Percentiles rank a stretch among this genome's conserved stretches.
These are phyloP conservation scores for Oryzias melastigma DNA, from an alignment of 2,113 vertebrate genomes.

Conservation along the genomic window DNA sequence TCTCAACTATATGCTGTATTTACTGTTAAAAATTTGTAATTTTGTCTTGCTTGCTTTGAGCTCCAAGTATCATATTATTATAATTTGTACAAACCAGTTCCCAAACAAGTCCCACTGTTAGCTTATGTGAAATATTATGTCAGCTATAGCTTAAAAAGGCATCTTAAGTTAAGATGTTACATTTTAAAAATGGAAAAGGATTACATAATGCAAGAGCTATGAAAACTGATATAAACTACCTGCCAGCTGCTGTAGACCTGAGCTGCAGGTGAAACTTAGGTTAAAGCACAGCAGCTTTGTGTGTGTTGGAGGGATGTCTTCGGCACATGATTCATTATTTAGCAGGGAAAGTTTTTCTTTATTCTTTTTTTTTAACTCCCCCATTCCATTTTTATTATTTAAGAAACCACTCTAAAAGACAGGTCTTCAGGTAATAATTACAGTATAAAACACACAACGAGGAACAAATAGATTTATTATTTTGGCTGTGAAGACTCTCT, in stretches of 20 bases:
- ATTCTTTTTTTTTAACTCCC: slow-evolving; percentile 3
- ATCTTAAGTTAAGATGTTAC: too few relatives aligned
- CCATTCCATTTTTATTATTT: slow-evolving; percentile 22
- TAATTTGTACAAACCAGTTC: too few relatives aligned
- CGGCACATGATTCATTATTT: slow-evolving; percentile 40
- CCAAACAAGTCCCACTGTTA: too few relatives aligned
- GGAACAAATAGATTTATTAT: slow-evolving; percentile 50
- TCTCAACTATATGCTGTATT: too few relatives aligned
- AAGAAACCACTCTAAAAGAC: slow-evolving; percentile 20
- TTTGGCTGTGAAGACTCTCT: slow-evolving; percentile 45
- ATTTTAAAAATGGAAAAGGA: too few relatives aligned
- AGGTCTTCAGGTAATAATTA: slow-evolving; percentile 26
- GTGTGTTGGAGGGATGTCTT: not conserved
- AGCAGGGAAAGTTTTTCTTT: not conserved
- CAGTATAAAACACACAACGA: slow-evolving; percentile 7
- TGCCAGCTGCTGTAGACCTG: slow-evolving; percentile 11
- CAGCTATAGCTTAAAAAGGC: too few relatives aligned
- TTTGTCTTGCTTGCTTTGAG: too few relatives aligned
- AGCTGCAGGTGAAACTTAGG: not conserved
- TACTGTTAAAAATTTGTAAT: too few relatives aligned
- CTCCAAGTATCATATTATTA: too few relatives aligned
- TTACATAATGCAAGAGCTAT: too few relatives aligned
- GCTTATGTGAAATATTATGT: too few relatives aligned
- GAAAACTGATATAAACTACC: too few relatives aligned
- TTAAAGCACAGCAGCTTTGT: slow-evolving; percentile 10